Conservation (phyloP, 2,113 vertebrate species). For the Daphoenositta chrysoptera region DNA sequence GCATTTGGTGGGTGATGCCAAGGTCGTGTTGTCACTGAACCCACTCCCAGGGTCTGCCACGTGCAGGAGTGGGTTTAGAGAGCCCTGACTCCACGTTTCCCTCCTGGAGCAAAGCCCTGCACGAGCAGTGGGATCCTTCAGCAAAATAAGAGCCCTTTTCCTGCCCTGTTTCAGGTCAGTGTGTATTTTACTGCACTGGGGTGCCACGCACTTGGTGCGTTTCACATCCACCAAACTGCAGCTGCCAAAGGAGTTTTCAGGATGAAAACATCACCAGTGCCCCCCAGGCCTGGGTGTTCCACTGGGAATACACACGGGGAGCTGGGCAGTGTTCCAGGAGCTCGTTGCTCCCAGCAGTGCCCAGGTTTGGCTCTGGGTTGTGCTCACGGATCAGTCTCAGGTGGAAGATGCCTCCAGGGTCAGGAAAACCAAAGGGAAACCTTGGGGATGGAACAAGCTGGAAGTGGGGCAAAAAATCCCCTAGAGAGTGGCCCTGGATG, state of each 20-base stretch:
- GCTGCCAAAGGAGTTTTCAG: background rate
- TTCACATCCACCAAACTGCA: background rate
- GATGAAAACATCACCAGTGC: background rate
- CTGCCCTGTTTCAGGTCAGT: background rate
- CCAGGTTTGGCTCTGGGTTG: background rate
- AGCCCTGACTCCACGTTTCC: background rate
- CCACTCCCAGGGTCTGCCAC: background rate
- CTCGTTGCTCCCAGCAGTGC: background rate
- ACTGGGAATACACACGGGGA: background rate
- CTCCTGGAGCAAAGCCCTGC: background rate
- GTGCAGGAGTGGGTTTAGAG: background rate
- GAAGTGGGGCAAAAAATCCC: background rate
- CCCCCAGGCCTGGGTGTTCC: background rate
- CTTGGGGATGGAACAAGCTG: background rate
- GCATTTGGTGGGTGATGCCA: background rate
- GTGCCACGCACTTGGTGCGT: background rate
- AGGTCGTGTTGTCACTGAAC: background rate
- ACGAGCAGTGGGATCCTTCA: background rate
- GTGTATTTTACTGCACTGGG: background rate
- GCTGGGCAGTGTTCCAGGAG: background rate
- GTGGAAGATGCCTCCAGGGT: background rate
- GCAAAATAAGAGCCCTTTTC: too few relatives aligned
- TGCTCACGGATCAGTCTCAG: rapidly evolving
- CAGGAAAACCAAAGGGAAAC: background rate
- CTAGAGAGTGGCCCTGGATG: background rate